Base-by-base conservation (phyloP, 2,888 invertebrate genomes). In the Cryptophagus acutangulus region DNA sequence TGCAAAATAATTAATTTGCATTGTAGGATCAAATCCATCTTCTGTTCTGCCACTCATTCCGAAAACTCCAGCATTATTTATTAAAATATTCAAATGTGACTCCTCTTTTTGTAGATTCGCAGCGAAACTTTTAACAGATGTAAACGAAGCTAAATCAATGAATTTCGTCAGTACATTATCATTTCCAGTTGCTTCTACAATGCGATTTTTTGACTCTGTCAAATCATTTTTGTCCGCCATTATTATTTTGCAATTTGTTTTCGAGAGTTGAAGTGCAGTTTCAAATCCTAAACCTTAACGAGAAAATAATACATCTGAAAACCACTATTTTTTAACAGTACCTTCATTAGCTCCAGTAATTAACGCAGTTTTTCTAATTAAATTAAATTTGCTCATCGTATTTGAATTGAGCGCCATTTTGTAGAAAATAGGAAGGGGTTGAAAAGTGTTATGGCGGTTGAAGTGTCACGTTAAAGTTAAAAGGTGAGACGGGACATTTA, bases 1-100 rank as follows among this genome's bases (percentile, higher is more conserved):
- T 3, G 82, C 84, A 55, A 82, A 78, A 57, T 85, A 77, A 51
- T 86, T 86, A 12, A 79, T 74, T 49, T 82, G 82, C 72, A 82
- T 76, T 33, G 75, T 75, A 10, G 71, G 60, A 15, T 82, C 74
- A 17, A 84, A 70, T 0, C 81, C 82, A 51, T 84, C 82, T 43
- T 73, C 71, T 0, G 81, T 79, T 29, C 62, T 61, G 26, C 63
- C 63, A 0, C 63, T 61, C 13, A 71, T 57, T 2, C 73, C 74
- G 8, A 69, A 72, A 0, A 74, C 70, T 0, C 81, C 81, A 0
- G 82, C 82, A 54, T 82, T 82, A 60, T 81, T 80, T 10, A 82
- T 70, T 18, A 83, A 65, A 6, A 82, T 74, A 50, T 83, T 78
- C 38, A 83, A 55, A 50, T 74, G 74, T 0, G 69, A 63, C 59